Evolutionary conservation across 2,797 vertebrate species (phyloP).

Genomic region (Antrozous pallidus): DNA sequence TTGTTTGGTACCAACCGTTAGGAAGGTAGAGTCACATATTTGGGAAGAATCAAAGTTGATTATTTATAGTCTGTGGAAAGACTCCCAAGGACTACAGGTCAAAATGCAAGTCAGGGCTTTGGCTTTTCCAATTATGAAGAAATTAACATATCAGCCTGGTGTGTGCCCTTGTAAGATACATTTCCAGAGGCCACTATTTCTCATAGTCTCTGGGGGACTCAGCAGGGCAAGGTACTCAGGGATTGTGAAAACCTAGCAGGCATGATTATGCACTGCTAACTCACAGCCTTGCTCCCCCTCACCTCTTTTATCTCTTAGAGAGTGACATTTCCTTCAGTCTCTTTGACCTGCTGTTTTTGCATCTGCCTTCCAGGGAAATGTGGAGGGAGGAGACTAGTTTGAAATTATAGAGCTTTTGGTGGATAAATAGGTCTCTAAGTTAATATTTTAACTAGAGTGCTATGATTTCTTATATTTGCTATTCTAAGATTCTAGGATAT

Average conservation of each 20-base stretch:
- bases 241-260: not conserved
- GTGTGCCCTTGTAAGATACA: not conserved
- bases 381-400: not conserved
- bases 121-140: constrained; percentile 51
- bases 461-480: constrained; percentile 36
- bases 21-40: not conserved
- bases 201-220: not conserved
- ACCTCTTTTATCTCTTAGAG: constrained; percentile 17
- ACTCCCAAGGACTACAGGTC: constrained; percentile 17
- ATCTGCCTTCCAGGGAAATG: not conserved
- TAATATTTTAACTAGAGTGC: not conserved
- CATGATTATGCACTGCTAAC: not conserved
- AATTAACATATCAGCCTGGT: constrained; percentile 10
- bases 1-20: not conserved
- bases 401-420: constrained; percentile 1
- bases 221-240: not conserved
- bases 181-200: not conserved
- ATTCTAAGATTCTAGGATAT: not conserved
- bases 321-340: constrained; percentile 14
- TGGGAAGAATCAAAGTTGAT: constrained; percentile 31
- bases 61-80: constrained; percentile 16
- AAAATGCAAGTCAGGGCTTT: constrained; percentile 25
- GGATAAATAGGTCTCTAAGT: not conserved
- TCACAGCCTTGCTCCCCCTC: not conserved
- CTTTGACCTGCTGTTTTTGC: constrained; percentile 28